Evolutionary conservation across 2,888 invertebrate species (phyloP).

Genomic region (Eurytoma californica): DNA sequence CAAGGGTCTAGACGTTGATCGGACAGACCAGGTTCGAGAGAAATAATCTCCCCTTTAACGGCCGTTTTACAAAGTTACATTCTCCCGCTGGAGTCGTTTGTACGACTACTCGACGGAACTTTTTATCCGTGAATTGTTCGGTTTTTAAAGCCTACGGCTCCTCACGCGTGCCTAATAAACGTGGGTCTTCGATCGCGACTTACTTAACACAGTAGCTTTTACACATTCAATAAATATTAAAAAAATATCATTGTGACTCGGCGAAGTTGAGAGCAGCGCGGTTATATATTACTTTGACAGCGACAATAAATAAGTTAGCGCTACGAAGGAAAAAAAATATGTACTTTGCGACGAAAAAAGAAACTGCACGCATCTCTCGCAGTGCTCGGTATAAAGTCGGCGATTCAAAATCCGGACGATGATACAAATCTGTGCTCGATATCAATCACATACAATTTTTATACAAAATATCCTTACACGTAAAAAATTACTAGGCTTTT

Average conservation of each 20-base stretch:
- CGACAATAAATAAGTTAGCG: conserved; percentile 34
- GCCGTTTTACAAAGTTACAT: too few relatives aligned
- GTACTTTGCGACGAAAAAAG: conserved; percentile 4
- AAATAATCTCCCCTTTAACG: too few relatives aligned
- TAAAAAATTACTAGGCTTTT: conserved; percentile 37
- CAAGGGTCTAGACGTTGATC: too few relatives aligned
- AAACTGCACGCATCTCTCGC: conserved; percentile 1
- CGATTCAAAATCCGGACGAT: conserved; percentile 9
- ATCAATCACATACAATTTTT: conserved; percentile 45
- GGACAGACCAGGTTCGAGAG: too few relatives aligned
- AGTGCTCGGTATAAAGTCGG: conserved; percentile 9
- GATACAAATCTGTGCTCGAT: neutral
- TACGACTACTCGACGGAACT: too few relatives aligned
- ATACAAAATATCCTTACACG: conserved; percentile 37
- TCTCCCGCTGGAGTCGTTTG: too few relatives aligned
- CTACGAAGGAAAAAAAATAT: conserved; percentile 19
- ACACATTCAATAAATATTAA: conserved; percentile 12
- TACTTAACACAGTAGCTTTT: neutral
- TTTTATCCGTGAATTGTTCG: too few relatives aligned
- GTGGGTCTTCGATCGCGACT: too few relatives aligned
- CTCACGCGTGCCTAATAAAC: too few relatives aligned
- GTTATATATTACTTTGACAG: conserved; percentile 34
- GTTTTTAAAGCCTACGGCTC: too few relatives aligned
- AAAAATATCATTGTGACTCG: conserved; percentile 13
- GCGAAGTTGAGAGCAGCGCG: conserved; percentile 24